phyloP scores from a whole-genome alignment of 2,888 invertebrate genomes.

The Tuberolachnus salignus region DNA sequence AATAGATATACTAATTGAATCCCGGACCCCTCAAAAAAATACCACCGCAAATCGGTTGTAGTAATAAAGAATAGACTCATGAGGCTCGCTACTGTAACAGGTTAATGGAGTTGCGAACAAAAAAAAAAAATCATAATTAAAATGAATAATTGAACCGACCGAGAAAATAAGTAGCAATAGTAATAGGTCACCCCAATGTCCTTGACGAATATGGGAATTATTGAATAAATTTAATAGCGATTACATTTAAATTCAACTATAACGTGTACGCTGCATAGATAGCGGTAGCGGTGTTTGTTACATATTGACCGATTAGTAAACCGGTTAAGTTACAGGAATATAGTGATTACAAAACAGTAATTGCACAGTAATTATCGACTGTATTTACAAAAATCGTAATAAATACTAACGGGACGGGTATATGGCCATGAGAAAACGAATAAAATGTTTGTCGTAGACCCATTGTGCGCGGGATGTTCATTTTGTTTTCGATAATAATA shows the following conservation, averaged over 20 bases:
- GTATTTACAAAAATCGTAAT: neutral
- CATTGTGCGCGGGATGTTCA: neutral
- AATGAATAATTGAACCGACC: constrained; percentile 9
- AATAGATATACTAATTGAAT: too few relatives aligned
- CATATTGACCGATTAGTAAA: neutral
- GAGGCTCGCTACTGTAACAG: too few relatives aligned
- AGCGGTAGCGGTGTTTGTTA: neutral
- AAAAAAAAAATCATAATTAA: neutral
- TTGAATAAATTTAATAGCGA: constrained; percentile 33
- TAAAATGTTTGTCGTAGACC: neutral
- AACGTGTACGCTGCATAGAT: neutral
- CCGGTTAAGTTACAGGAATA: neutral
- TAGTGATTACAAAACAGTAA: too few relatives aligned
- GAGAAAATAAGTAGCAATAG: too few relatives aligned
- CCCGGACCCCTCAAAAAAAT: too few relatives aligned
- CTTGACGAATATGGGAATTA: constrained; percentile 25
- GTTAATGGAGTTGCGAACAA: neutral
- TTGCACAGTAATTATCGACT: too few relatives aligned
- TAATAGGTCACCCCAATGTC: constrained; percentile 26
- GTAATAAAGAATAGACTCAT: too few relatives aligned
- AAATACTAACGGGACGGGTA: neutral
- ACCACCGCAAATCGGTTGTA: too few relatives aligned
- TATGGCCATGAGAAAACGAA: neutral
- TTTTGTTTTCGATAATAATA: neutral
- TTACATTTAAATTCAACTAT: constrained; percentile 5